These are phyloP conservation scores for Pseudoatta argentina DNA, from an alignment of 1,140 invertebrate species.

Conservation along the genomic window DNA sequence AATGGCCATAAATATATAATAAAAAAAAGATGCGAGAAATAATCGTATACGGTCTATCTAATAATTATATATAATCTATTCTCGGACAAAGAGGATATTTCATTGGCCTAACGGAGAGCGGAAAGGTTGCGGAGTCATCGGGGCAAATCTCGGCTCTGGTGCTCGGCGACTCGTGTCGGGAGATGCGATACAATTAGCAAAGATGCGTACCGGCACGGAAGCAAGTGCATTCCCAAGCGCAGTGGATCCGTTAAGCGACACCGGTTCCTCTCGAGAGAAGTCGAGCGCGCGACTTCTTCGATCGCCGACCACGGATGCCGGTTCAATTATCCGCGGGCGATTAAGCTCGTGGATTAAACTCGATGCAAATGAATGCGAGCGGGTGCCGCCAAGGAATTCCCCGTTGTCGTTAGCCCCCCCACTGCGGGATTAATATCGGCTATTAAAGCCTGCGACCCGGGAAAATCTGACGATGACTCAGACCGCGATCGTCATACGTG, in stretches of 20 bases:
- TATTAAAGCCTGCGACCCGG: conserved; percentile 19
- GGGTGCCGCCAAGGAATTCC: conserved; percentile 65
- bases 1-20: background rate
- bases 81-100: conserved; percentile 25
- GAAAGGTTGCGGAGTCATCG: conserved; percentile 39
- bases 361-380: conserved; percentile 69
- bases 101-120: conserved; percentile 16
- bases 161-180: conserved; percentile 67
- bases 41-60: background rate
- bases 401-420: conserved; percentile 72
- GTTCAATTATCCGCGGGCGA: conserved; percentile 78
- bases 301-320: conserved; percentile 64
- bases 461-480: conserved; percentile 55
- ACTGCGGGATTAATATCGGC: conserved; percentile 64
- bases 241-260: conserved; percentile 73
- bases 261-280: conserved; percentile 6
- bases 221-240: conserved; percentile 57
- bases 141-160: conserved; percentile 31
- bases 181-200: conserved; percentile 76
- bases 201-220: conserved; percentile 58
- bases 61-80: conserved; percentile 1
- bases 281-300: conserved; percentile 46
- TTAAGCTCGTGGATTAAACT: conserved; percentile 63
- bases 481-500: conserved; percentile 23
- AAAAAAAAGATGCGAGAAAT: background rate